Evolutionary conservation across 37 sponge, comb jelly and placozoan species (phyloP).

Genomic region (Oopsacas minuta): DNA sequence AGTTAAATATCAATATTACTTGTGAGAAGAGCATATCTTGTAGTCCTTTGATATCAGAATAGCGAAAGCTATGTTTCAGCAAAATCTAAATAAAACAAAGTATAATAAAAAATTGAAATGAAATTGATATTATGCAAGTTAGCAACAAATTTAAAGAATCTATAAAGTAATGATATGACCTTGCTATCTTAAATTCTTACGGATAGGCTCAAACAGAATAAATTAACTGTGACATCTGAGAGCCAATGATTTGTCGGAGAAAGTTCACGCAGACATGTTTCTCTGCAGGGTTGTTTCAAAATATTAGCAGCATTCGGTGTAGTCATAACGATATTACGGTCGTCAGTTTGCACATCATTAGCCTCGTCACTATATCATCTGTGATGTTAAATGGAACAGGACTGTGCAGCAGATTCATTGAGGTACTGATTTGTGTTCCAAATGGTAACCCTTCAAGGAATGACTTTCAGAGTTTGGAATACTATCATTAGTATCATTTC

Average conservation of each 20-base stretch:
- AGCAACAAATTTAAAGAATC: neutral
- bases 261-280: neutral
- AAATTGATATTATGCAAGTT: neutral
- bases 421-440: neutral
- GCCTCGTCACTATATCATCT: neutral
- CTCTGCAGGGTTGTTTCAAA: neutral
- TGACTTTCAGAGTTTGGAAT: neutral
- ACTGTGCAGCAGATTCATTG: neutral
- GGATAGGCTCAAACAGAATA: neutral
- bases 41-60: neutral
- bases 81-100: neutral
- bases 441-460: neutral
- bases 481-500: neutral
- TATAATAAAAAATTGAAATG: neutral
- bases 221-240: neutral
- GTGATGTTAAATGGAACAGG: neutral
- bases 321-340: neutral
- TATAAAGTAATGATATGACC: neutral
- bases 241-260: neutral
- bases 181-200: neutral
- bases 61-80: neutral
- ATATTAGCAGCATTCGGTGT: neutral
- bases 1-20: neutral
- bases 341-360: neutral
- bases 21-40: neutral